Conservation (phyloP, 2,888 invertebrate genomes). For the Sinhomidia bicolor region DNA sequence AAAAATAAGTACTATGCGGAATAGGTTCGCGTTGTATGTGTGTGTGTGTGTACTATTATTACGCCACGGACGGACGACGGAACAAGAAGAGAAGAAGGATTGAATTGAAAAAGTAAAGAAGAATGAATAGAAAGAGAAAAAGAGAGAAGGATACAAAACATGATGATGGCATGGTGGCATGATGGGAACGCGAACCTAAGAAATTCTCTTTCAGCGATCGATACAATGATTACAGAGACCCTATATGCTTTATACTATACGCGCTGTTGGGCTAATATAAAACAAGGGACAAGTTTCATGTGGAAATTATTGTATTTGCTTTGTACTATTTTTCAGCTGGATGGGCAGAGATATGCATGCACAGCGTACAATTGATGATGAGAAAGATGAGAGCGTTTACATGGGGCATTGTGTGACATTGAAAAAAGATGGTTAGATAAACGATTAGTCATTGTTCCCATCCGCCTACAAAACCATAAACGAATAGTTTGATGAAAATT, state of each 20-base stretch:
- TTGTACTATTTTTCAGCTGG: too few relatives aligned
- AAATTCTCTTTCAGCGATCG: constrained; percentile 44
- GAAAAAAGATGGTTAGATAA: too few relatives aligned
- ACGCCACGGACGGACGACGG: neutral
- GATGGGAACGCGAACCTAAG: constrained; percentile 15
- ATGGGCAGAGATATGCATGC: too few relatives aligned
- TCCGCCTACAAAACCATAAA: neutral
- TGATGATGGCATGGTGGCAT: constrained; percentile 37
- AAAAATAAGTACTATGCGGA: neutral
- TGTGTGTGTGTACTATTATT: too few relatives aligned
- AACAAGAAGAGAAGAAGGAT: constrained; percentile 18
- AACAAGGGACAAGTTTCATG: neutral
- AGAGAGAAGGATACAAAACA: neutral
- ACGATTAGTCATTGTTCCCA: too few relatives aligned
- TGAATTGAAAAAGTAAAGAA: constrained; percentile 26
- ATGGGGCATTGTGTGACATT: too few relatives aligned
- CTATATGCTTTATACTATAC: neutral
- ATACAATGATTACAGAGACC: constrained; percentile 45
- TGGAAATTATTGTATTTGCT: too few relatives aligned
- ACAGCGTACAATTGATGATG: too few relatives aligned
- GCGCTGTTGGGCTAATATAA: neutral
- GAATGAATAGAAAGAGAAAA: neutral
- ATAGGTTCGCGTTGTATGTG: neutral
- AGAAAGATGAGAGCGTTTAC: too few relatives aligned
- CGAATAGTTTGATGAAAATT: neutral